phyloP scores from a whole-genome alignment of 2,113 vertebrate genomes.

The Acanthochromis polyacanthus region DNA sequence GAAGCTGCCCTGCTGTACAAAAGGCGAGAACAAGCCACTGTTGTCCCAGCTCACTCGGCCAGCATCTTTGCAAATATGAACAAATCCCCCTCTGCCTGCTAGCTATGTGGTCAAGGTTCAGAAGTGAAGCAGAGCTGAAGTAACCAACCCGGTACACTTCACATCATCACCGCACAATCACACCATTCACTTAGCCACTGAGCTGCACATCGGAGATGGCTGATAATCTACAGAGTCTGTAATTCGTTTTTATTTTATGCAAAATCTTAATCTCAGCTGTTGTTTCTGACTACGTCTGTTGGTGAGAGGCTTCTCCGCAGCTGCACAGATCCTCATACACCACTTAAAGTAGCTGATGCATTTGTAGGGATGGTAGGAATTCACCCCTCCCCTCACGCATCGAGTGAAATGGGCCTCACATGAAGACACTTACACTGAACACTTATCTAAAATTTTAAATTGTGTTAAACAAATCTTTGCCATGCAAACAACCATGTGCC shows the following conservation, averaged over 20 bases:
- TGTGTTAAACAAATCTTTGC: constrained; percentile 72
- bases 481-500: constrained; percentile 75
- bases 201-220: constrained; percentile 5
- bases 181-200: constrained; percentile 22
- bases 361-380: constrained; percentile 60
- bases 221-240: constrained; percentile 18
- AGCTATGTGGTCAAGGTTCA: constrained; percentile 69
- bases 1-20: constrained; percentile 59
- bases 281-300: background rate
- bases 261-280: background rate
- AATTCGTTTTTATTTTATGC: constrained; percentile 18
- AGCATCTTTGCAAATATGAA: constrained; percentile 70
- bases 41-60: constrained; percentile 78
- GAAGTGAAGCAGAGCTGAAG: constrained; percentile 82
- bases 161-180: constrained; percentile 45
- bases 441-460: constrained; percentile 80
- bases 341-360: constrained; percentile 39
- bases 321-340: constrained; percentile 16
- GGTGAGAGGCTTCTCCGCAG: background rate
- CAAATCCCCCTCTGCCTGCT: constrained; percentile 64
- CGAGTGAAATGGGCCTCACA: constrained; percentile 77
- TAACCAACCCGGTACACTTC: constrained; percentile 59
- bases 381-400: constrained; percentile 55
- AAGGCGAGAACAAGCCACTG: constrained; percentile 74
- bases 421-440: constrained; percentile 75